Conservation (phyloP, 2,888 invertebrate species). For the Lysandra bellargus region DNA sequence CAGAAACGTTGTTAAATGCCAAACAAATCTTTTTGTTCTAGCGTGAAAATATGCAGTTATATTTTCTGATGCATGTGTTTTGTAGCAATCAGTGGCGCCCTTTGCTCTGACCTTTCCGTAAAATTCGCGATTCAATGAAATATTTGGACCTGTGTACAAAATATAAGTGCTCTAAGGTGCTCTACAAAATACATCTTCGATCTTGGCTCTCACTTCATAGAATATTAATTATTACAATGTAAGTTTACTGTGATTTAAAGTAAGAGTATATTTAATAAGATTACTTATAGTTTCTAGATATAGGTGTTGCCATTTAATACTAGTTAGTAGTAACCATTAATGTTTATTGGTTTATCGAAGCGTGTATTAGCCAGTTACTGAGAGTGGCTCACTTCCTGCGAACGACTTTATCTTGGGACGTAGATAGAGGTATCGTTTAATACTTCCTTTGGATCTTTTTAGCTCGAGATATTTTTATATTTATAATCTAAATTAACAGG, state of each 20-base stretch:
- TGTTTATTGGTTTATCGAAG: slow-evolving; percentile 14
- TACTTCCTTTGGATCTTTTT: background rate
- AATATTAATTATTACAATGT: background rate
- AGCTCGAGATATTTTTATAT: background rate
- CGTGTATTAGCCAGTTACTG: slow-evolving; percentile 25
- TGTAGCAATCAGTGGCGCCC: too few species aligned
- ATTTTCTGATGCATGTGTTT: too few species aligned
- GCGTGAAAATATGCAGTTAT: too few species aligned
- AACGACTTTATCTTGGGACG: background rate
- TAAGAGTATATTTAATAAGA: background rate
- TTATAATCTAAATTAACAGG: background rate
- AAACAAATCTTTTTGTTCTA: too few species aligned
- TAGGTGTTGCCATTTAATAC: background rate
- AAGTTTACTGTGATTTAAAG: background rate
- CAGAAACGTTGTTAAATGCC: too few species aligned
- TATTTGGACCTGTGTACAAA: too few species aligned
- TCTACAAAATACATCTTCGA: too few species aligned
- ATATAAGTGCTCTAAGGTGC: too few species aligned
- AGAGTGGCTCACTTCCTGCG: slow-evolving; percentile 18
- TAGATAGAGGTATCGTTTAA: background rate
- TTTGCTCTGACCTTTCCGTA: too few species aligned
- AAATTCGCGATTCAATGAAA: too few species aligned
- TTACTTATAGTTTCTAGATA: background rate
- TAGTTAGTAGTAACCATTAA: slow-evolving; percentile 6
- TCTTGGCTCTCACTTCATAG: too few species aligned